Evolutionary conservation across 2,888 invertebrate genomes (phyloP), one percentile per base, ranked within the genome.

Genomic region (Tribolium freemani): DNA sequence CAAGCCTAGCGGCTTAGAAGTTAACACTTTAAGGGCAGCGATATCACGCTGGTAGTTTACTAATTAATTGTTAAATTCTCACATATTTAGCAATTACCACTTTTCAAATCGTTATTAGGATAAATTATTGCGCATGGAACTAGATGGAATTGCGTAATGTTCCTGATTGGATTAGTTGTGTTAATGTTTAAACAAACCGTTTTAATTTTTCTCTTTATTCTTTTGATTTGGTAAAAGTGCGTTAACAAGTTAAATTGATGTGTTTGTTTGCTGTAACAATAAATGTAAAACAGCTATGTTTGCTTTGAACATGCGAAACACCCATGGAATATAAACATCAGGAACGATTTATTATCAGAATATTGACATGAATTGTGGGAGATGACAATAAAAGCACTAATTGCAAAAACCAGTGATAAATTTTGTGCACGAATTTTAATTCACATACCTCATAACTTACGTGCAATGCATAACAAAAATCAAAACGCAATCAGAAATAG

Each of bases 281-380:
- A 72, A 68, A 72, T 72, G 67, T 72, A 68, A 68, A 72, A 72
- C 68, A 67, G 68, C 63, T 72, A 64, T 71, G 68, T 72, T 68
- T 68, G 68, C 58, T 61, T 68, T 61, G 61, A 63, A 68, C 67
- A 68, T 61, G 68, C 63, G 56, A 68, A 72, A 69, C 72, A 68
- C 64, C 68, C 67, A 57, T 50, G 69, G 72, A 72, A 71, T 70
- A 74, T 74, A 71, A 63, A 76, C 74, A 72, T 66, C 61, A 61
- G 31, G 44, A 56, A 68, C 69, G 73, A 76, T 76, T 76, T 76
- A 76, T 76, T 60, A 71, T 71, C 72, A 57, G 75, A 75, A 73
- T 75, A 75, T 73, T 75, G 76, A 76, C 75, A 73, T 71, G 74
- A 76, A 73, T 73, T 76, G 73, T 69, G 73, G 57, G 68, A 72